Conservation (phyloP, 2,797 vertebrate genomes). For the Streptopelia turtur region DNA sequence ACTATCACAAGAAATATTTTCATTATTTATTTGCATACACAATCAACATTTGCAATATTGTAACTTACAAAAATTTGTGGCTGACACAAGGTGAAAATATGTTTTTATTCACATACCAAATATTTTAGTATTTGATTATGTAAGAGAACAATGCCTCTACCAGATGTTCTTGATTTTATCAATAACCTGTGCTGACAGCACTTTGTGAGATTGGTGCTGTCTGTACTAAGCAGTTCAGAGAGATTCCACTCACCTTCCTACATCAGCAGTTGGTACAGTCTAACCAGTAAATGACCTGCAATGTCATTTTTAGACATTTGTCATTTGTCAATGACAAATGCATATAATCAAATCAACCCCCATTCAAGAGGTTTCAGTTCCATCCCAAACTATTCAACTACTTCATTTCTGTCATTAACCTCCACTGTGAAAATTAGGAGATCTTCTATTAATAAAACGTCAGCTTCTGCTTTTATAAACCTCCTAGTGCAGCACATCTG, state of each 20-base stretch:
- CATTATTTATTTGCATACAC: too few species aligned
- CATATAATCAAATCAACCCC: background rate
- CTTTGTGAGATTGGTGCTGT: rapidly evolving
- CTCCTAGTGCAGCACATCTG: background rate
- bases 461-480: background rate
- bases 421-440: background rate
- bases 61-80: background rate
- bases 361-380: background rate
- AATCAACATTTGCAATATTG: background rate
- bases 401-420: background rate
- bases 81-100: background rate
- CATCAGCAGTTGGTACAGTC: rapidly evolving
- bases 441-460: background rate
- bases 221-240: background rate
- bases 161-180: background rate
- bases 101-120: background rate
- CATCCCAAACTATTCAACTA: background rate
- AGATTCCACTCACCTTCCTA: background rate
- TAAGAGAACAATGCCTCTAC: background rate
- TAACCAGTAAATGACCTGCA: background rate
- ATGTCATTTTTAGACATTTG: background rate
- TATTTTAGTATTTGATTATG: background rate
- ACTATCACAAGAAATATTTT: background rate
- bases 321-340: background rate
- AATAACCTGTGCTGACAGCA: background rate